These are phyloP conservation scores for Salminus brasiliensis DNA, from an alignment of 2,113 vertebrate species.

Conservation along the genomic window DNA sequence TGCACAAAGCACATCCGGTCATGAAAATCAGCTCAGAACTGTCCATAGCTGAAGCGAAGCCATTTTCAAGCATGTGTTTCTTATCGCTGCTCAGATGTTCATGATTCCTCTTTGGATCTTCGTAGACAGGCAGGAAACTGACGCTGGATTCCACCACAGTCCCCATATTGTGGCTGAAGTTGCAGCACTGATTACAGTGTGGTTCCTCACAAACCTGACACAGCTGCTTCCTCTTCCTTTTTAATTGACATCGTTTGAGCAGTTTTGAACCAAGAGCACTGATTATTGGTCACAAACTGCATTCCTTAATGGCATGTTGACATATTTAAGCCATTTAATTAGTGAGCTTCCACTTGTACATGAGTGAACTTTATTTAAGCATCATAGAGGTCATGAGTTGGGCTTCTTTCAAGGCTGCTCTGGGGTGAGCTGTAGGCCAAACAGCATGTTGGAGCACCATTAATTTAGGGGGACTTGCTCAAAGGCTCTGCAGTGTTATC, in stretches of 20 bases:
- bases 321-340: background rate
- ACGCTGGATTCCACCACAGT: slow-evolving; percentile 10
- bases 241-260: background rate
- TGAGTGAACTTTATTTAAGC: background rate
- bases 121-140: slow-evolving; percentile 41
- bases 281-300: background rate
- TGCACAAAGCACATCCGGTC: slow-evolving; percentile 55
- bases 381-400: no score
- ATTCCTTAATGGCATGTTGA: background rate
- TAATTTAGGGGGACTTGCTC: no score
- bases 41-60: background rate
- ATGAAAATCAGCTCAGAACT: slow-evolving; percentile 44
- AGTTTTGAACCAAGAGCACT: background rate
- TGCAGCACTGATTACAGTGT: slow-evolving; percentile 28
- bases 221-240: slow-evolving; percentile 18
- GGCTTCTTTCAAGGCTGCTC: no score
- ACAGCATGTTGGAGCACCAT: no score
- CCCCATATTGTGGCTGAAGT: slow-evolving; percentile 29
- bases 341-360: background rate
- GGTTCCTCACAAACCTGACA: slow-evolving; percentile 12
- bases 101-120: background rate
- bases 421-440: no score
- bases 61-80: slow-evolving; percentile 39
- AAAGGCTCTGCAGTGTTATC: no score
- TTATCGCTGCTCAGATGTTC: slow-evolving; percentile 14